phyloP scores from a whole-genome alignment of 2,888 invertebrate species.

The Himalopsyche japonica region DNA sequence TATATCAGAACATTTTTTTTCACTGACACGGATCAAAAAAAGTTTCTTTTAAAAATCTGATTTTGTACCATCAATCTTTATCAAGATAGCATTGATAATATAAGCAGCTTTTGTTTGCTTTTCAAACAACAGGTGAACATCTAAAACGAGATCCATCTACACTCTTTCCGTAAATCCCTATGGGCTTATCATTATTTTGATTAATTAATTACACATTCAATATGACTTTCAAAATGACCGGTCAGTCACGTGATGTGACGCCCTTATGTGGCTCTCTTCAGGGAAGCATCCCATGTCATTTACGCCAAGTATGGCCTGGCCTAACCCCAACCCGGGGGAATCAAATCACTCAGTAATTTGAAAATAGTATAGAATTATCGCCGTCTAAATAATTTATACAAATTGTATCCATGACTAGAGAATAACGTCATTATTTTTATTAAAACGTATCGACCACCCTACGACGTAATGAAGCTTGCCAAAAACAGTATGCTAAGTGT shows the following conservation, averaged over 20 bases:
- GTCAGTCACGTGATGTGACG: conserved; percentile 32
- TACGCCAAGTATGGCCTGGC: conserved; percentile 17
- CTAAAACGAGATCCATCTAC: neutral
- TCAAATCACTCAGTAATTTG: conserved; percentile 40
- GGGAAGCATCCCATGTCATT: conserved; percentile 8
- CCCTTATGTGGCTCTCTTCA: conserved; percentile 22
- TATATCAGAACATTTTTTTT: no score
- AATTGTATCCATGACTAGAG: conserved; percentile 30
- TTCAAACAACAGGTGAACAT: neutral
- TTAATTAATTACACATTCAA: conserved; percentile 40
- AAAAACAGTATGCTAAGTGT: no score
- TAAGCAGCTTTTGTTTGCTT: neutral
- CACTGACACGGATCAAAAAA: no score
- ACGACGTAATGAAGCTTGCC: no score
- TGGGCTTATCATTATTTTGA: conserved; percentile 38
- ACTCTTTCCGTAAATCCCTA: conserved; percentile 9
- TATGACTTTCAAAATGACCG: conserved; percentile 20
- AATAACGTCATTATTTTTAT: neutral
- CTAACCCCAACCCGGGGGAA: conserved; percentile 33
- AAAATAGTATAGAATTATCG: conserved; percentile 28
- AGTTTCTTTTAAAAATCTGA: no score
- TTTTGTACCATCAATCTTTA: no score
- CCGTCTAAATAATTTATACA: conserved; percentile 18
- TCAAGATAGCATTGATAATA: no score
- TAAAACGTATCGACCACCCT: neutral